Conservation (phyloP, 2,113 vertebrate genomes). For the Macrotis lagotis region DNA sequence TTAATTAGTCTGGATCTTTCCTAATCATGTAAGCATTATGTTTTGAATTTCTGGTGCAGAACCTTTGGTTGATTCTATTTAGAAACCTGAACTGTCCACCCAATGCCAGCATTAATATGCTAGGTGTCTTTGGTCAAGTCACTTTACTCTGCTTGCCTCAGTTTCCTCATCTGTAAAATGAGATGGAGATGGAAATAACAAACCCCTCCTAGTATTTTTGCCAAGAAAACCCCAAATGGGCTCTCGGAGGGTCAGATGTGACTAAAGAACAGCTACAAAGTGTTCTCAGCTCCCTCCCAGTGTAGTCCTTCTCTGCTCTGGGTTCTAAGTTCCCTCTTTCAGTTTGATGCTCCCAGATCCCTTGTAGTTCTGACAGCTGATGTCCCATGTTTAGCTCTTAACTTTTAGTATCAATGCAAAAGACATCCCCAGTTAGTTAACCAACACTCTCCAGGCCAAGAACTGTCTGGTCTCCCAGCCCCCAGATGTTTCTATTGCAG, state of each 20-base stretch:
- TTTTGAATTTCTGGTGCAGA: not conserved
- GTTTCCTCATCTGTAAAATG: no score
- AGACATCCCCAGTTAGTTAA: not conserved
- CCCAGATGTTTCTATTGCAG: conserved; percentile 3
- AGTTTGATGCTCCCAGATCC: not conserved
- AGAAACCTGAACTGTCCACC: not conserved
- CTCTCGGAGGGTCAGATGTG: no score
- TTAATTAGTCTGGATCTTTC: conserved; percentile 3
- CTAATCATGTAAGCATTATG: not conserved
- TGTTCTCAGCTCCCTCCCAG: not conserved
- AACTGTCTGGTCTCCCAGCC: not conserved
- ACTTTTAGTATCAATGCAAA: not conserved
- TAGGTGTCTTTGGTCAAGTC: not conserved
- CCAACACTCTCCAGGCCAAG: not conserved
- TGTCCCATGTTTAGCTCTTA: not conserved
- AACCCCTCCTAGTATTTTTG: no score
- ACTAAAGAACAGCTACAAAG: not conserved
- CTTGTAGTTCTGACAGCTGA: not conserved
- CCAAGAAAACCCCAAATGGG: no score
- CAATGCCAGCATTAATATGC: not conserved
- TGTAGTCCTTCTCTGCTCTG: not conserved
- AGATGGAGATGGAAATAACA: no score
- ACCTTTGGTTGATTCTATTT: not conserved
- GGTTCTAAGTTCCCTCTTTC: not conserved
- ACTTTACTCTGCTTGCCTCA: no score